These are phyloP conservation scores for Cyprinodon variegatus DNA, from an alignment of 2,113 vertebrate genomes.

Conservation along the genomic window DNA sequence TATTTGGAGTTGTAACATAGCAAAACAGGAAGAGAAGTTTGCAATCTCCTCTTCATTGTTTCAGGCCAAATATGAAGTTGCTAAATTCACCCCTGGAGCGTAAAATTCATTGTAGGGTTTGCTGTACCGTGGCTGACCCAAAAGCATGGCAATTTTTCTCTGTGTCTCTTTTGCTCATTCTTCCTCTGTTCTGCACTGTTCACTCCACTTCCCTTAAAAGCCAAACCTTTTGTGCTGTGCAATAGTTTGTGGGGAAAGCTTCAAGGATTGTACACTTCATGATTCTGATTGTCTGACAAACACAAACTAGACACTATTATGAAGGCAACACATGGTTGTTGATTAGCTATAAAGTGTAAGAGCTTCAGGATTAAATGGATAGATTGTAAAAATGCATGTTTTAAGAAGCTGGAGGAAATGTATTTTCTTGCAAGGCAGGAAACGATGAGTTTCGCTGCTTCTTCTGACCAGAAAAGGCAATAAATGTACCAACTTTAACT, in stretches of 20 bases:
- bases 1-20: no score
- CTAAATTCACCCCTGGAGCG: constrained; percentile 34
- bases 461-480: background rate
- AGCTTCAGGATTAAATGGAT: background rate
- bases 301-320: background rate
- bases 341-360: constrained; percentile 38
- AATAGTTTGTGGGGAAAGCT: constrained; percentile 41
- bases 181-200: constrained; percentile 9
- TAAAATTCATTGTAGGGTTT: constrained; percentile 55
- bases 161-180: constrained; percentile 7
- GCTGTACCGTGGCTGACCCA: constrained; percentile 21
- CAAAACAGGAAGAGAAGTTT: background rate
- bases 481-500: background rate
- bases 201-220: constrained; percentile 2
- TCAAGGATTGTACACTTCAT: constrained; percentile 17
- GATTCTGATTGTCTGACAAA: constrained; percentile 21
- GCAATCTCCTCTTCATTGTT: constrained; percentile 27
- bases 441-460: background rate
- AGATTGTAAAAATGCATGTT: background rate
- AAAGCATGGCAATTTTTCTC: constrained; percentile 7
- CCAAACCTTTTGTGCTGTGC: constrained; percentile 46
- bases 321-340: background rate
- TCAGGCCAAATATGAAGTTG: constrained; percentile 45
- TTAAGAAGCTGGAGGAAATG: background rate
- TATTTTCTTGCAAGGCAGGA: background rate